These are phyloP conservation scores for Drosophila merina DNA, from an alignment of 2,888 invertebrate species.

Conservation along the genomic window DNA sequence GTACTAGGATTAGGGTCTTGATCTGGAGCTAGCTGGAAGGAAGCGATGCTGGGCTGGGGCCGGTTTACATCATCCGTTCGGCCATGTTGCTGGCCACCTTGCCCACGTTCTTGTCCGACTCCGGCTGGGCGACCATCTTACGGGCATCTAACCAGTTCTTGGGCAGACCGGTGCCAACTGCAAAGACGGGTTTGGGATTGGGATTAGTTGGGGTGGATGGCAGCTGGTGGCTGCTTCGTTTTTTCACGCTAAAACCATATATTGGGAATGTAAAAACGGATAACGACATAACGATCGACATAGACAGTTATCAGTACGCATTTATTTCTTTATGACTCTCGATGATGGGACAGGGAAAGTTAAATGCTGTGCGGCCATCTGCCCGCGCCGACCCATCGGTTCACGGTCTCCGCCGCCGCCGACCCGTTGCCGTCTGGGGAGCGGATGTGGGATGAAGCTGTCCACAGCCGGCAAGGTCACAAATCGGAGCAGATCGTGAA, in stretches of 20 bases:
- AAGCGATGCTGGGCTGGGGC: background rate
- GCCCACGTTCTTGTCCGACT: conserved; percentile 61
- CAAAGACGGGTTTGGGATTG: conserved; percentile 54
- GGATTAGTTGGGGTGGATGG: conserved; percentile 30
- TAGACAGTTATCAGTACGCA: conserved; percentile 68
- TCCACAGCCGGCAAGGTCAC: conserved; percentile 35
- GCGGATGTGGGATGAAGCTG: conserved; percentile 62
- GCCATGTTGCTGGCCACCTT: conserved; percentile 73
- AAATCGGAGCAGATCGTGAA: conserved; percentile 25
- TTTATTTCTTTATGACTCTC: conserved; percentile 63
- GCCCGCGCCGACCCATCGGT: conserved; percentile 36
- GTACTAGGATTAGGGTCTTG: conserved; percentile 39
- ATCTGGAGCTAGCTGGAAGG: background rate
- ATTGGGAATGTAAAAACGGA: background rate
- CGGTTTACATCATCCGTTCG: conserved; percentile 60
- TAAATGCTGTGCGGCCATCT: conserved; percentile 62
- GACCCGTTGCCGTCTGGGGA: conserved; percentile 36
- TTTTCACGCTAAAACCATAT: conserved; percentile 30
- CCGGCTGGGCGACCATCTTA: conserved; percentile 44
- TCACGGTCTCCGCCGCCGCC: conserved; percentile 20
- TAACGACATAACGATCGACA: conserved; percentile 17
- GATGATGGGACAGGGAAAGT: conserved; percentile 50
- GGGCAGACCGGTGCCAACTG: conserved; percentile 74
- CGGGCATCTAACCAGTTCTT: conserved; percentile 63
- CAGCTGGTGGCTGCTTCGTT: conserved; percentile 29